These are phyloP conservation scores for Apus apus DNA, from an alignment of 2,113 vertebrate genomes.

Conservation along the genomic window DNA sequence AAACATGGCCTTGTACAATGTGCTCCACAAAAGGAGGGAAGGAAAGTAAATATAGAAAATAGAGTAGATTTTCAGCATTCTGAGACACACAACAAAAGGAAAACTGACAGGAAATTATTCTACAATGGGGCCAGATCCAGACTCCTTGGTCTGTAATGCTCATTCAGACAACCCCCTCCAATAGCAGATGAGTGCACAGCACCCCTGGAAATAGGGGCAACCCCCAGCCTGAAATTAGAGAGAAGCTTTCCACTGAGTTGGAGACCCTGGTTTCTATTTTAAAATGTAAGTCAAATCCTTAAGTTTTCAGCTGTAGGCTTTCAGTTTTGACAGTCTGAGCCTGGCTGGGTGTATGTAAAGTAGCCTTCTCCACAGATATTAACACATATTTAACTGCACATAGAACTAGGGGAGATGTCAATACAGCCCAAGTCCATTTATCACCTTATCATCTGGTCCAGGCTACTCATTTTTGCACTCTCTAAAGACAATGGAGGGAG, in stretches of 20 bases:
- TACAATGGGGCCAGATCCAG: slow-evolving; percentile 14
- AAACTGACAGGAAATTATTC: slow-evolving; percentile 47
- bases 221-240: background rate
- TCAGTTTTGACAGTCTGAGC: background rate
- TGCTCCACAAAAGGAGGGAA: slow-evolving; percentile 20
- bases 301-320: background rate
- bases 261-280: background rate
- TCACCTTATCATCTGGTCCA: background rate
- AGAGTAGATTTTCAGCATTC: slow-evolving; percentile 14
- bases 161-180: background rate
- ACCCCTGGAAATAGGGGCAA: background rate
- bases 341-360: background rate
- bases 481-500: background rate
- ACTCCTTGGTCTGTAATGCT: background rate
- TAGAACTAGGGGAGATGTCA: background rate
- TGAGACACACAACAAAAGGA: slow-evolving; percentile 43
- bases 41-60: slow-evolving; percentile 56
- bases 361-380: background rate
- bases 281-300: background rate
- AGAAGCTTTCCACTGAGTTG: background rate
- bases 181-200: background rate
- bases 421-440: background rate
- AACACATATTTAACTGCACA: background rate
- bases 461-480: background rate
- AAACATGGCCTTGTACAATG: slow-evolving; percentile 10